Evolutionary conservation across 2,797 vertebrate genomes (phyloP).

Genomic region (Dicrostonyx torquatus): DNA sequence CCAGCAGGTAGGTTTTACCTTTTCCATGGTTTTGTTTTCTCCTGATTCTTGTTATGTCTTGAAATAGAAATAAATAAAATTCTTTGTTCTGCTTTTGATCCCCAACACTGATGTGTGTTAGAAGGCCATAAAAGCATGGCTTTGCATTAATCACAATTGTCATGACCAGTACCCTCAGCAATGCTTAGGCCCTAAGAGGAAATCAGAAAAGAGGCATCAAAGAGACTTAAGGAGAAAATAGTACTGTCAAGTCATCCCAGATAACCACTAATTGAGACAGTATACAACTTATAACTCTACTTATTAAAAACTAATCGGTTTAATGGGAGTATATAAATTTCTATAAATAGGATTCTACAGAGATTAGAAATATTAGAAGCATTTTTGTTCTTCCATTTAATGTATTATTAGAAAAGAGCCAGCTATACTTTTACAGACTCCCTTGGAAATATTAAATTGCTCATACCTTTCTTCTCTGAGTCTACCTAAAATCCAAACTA

Average conservation of each 20-base stretch:
- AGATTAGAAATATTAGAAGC: neutral
- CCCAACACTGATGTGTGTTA: neutral
- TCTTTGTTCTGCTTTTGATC: neutral
- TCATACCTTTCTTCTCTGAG: neutral
- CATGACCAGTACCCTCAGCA: neutral
- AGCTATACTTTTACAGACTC: neutral
- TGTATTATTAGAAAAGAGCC: neutral
- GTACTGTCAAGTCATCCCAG: neutral
- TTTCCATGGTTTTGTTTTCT: neutral
- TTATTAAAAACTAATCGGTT: neutral
- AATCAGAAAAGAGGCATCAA: neutral
- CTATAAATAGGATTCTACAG: neutral
- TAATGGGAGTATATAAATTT: constrained; percentile 8
- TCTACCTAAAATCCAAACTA: neutral
- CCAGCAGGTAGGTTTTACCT: neutral
- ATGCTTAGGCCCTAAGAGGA: neutral
- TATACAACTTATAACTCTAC: neutral
- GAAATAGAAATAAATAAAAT: neutral
- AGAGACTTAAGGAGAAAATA: neutral
- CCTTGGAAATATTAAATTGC: neutral
- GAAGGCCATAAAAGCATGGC: neutral
- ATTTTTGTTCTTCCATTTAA: neutral
- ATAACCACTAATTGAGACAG: neutral
- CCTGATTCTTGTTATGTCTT: neutral
- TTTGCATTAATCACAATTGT: neutral